Evolutionary conservation across 2,797 vertebrate genomes (phyloP).

Genomic region (Craterocephalus amniculus): DNA sequence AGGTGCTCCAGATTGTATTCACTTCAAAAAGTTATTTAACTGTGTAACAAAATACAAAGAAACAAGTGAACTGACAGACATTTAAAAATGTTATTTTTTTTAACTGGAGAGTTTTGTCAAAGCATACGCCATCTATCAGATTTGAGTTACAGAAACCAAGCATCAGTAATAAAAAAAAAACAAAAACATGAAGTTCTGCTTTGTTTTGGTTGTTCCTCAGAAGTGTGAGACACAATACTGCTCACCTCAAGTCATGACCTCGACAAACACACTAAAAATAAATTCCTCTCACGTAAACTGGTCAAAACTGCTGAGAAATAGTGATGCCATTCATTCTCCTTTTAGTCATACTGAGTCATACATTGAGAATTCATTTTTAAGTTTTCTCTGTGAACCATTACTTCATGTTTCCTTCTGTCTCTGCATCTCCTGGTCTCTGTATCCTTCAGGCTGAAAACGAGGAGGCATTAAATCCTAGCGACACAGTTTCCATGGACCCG

Average conservation of each 20-base stretch:
- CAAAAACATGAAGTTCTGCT: neutral
- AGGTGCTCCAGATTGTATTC: slow-evolving; percentile 74
- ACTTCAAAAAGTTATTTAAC: neutral
- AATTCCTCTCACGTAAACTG: no score
- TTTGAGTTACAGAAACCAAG: neutral
- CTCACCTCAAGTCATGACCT: no score
- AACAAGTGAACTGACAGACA: no score
- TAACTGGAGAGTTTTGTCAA: no score
- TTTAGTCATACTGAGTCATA: no score
- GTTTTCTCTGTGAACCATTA: neutral
- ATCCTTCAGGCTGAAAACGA: slow-evolving; percentile 89
- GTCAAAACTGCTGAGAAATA: no score
- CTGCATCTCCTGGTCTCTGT: neutral
- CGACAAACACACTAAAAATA: no score
- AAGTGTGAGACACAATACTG: neutral
- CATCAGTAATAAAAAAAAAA: neutral
- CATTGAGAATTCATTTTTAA: neutral
- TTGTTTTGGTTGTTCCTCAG: neutral
- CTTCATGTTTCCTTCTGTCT: neutral
- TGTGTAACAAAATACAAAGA: neutral
- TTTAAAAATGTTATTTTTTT: no score
- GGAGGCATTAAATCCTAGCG: slow-evolving; percentile 86
- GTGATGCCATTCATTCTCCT: no score
- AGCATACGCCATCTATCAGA: no score
- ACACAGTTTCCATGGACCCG: slow-evolving; percentile 96